These are phyloP conservation scores for Aphaenogaster rudis DNA, from an alignment of 1,140 invertebrate species.

Conservation along the genomic window DNA sequence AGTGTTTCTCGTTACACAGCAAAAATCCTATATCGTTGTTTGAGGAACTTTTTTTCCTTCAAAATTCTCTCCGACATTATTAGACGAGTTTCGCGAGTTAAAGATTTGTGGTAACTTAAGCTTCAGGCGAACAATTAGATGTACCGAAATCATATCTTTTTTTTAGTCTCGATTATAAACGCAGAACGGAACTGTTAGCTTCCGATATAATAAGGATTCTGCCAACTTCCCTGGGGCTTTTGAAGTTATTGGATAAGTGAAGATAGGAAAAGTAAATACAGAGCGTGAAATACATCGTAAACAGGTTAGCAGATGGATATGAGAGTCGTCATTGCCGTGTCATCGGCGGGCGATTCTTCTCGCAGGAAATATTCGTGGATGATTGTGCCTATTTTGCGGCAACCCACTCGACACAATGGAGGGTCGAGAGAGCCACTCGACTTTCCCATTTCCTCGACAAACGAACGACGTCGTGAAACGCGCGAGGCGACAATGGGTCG, in stretches of 20 bases:
- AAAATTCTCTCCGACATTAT: not conserved
- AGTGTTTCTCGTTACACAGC: not conserved
- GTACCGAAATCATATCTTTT: not conserved
- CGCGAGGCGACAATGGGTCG: slow-evolving; percentile 67
- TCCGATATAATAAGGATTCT: not conserved
- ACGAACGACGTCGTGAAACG: slow-evolving; percentile 62
- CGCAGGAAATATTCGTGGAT: slow-evolving; percentile 70
- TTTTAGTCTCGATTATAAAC: not conserved
- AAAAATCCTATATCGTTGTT: not conserved
- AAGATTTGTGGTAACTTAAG: not conserved
- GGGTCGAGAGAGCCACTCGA: slow-evolving; percentile 75
- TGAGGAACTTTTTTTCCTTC: not conserved
- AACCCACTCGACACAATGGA: slow-evolving; percentile 59
- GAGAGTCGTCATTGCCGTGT: slow-evolving; percentile 10
- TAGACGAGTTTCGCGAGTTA: not conserved
- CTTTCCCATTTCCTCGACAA: slow-evolving; percentile 78
- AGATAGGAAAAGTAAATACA: slow-evolving; percentile 8
- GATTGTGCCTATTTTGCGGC: slow-evolving; percentile 52
- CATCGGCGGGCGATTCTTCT: slow-evolving; percentile 39
- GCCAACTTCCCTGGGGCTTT: not conserved
- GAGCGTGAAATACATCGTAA: not conserved
- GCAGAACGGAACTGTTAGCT: not conserved
- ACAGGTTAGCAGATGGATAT: slow-evolving; percentile 37
- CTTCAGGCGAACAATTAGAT: not conserved
- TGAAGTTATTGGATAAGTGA: not conserved